phyloP scores from a whole-genome alignment of 2,113 vertebrate species.

The Chloropsis hardwickii region DNA sequence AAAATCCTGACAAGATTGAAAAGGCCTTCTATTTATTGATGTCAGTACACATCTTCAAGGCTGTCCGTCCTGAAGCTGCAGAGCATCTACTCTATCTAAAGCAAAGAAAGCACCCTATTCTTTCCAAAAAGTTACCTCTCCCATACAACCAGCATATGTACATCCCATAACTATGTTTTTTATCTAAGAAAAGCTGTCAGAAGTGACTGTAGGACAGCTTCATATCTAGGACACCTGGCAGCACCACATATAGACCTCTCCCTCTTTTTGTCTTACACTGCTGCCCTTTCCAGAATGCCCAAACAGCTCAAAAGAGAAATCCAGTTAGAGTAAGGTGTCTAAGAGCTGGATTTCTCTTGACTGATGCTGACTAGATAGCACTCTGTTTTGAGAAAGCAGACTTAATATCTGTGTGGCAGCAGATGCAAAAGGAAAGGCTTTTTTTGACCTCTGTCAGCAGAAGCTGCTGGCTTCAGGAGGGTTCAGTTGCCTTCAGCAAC shows the following conservation, averaged over 20 bases:
- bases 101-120: not conserved
- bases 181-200: not conserved
- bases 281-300: not conserved
- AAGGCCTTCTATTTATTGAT: not conserved
- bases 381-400: not conserved
- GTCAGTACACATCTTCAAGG: not conserved
- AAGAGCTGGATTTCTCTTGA: not conserved
- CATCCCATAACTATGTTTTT: not conserved
- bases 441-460: not conserved
- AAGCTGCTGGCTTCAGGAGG: not conserved
- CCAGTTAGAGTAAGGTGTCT: not conserved
- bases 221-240: not conserved
- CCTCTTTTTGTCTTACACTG: not conserved
- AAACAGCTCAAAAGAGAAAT: not conserved
- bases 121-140: not conserved
- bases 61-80: not conserved
- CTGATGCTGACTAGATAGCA: not conserved
- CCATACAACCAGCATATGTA: not conserved
- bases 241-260: fast-evolving
- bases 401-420: not conserved
- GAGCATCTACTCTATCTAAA: not conserved
- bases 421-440: not conserved
- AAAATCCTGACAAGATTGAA: not conserved
- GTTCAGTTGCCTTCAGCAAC: not conserved
- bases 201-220: not conserved